Base-by-base conservation (phyloP, 2,797 vertebrate species). In the Eulemur mongoz region DNA sequence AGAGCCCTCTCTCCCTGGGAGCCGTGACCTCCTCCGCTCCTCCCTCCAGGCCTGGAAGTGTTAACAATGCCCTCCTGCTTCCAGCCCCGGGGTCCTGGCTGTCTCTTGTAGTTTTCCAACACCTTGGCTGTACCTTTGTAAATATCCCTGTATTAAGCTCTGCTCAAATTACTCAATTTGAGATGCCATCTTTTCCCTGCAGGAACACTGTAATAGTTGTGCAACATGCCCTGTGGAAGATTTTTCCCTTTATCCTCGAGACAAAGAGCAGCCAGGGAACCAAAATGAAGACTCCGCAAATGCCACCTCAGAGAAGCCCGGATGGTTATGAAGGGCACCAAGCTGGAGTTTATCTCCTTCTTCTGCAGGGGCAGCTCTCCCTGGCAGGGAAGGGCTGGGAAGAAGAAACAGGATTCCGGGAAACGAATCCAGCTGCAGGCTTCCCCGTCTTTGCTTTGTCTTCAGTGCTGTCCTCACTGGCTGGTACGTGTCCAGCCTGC, bases 131-230 rank as follows among this genome's bases (percentile, higher is more conserved):
- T 3, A 54, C 22, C 30, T 83, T 63, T 54, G 59, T 70, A 96
- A 93, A 88, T 65, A 92, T 38, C 27, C 48, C 4, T 72, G 59
- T 63, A 72, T 76, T 83, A 76, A 86, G 63, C 22, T 67, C 70
- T 80, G 12, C 48, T 84, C 27, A 81, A 45, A 63, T 81, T 30
- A 75, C 43, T 10, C 48, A 38, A n/a, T 22, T 27, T 38, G 27
- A 93, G 59, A 11, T 63, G 32, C 18, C 32, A 69, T 38, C 40
- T 91, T 59, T 84, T 35, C 38, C 45, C 50, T 40, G 17, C 3
- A 32, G 63, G 17, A 73, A 43, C 27, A 27, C 14, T 40, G 52
- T 38, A n/a, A n/a, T 20, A 45, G 2, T 72, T 75, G 27, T 30
- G 4, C 10, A 43, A 15, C 38, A 45, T 0, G 1, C 43, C 22